Evolutionary conservation across 2,888 invertebrate species (phyloP), one percentile per base, ranked within the genome.

Genomic region (Trisateles emortualis): DNA sequence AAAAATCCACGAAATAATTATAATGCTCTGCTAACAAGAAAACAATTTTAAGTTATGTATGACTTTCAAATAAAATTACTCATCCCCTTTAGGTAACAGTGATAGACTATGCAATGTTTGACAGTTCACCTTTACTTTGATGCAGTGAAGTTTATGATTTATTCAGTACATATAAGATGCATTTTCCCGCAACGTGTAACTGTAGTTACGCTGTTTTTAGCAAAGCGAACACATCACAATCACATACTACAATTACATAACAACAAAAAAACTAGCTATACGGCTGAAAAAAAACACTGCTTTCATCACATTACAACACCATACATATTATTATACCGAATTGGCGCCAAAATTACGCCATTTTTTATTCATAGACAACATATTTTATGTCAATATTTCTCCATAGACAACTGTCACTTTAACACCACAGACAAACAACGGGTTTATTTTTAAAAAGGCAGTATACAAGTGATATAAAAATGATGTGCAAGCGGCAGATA

Each of bases 401-500:
- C 39, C 52, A 56, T 43, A 67, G 47, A 64, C 54, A 64, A 57
- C 22, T 11, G 43, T 30, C 44, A 47, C 30, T 32, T 17, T n/a
- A 30, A 38, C 33, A 40, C n/a, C 30, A 35, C 19, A 29, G 26
- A 44, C 33, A 26, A 39, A 9, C 11, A 41, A 16, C n/a, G 14
- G 24, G 26, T 41, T 40, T 14, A 22, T 29, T 35, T 40, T 24
- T 14, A 38, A 36, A 38, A 38, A 19, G 40, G 16, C 36, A 26
- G 33, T 40, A 33, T 24, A 48, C 30, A 44, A 64, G 72, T 73
- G 67, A 29, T 44, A n/a, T 19, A 26, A 26, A 26, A 72, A 75
- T 63, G 62, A 58, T 68, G 65, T 56, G 50, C 53, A 64, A 51
- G 38, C 57, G 60, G 36, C 66, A 65, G 32, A 19, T 70, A 8